These are phyloP conservation scores for Falcunculus frontatus DNA, from an alignment of 2,113 vertebrate genomes.

Conservation along the genomic window DNA sequence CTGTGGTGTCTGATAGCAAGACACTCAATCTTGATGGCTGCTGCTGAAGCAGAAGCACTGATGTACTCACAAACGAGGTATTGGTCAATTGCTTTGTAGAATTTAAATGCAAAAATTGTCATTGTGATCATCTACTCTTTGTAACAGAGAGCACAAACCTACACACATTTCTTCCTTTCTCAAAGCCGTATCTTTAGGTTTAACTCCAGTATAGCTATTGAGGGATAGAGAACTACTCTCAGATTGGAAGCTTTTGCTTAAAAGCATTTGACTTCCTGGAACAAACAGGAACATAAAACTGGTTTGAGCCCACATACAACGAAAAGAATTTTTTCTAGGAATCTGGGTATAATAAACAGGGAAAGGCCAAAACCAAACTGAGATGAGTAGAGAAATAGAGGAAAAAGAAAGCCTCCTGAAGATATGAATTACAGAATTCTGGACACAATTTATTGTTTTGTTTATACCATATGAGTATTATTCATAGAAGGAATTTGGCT, in stretches of 20 bases:
- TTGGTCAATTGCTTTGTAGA: neutral
- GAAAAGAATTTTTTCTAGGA: neutral
- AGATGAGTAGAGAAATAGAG: neutral
- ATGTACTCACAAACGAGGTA: neutral
- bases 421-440: neutral
- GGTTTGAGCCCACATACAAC: neutral
- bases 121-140: neutral
- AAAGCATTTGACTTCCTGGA: neutral
- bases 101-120: neutral
- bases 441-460: neutral
- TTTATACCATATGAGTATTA: neutral
- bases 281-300: neutral
- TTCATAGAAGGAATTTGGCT: neutral
- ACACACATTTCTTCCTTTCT: neutral
- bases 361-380: neutral
- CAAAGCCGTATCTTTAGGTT: neutral
- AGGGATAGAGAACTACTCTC: neutral
- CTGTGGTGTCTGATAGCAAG: neutral
- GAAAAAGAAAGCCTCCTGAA: neutral
- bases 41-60: neutral
- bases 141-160: neutral
- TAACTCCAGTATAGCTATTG: neutral
- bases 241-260: neutral
- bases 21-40: neutral
- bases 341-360: neutral